Base-by-base conservation (phyloP, 1,140 invertebrate species). In the Eurosta solidaginis region DNA sequence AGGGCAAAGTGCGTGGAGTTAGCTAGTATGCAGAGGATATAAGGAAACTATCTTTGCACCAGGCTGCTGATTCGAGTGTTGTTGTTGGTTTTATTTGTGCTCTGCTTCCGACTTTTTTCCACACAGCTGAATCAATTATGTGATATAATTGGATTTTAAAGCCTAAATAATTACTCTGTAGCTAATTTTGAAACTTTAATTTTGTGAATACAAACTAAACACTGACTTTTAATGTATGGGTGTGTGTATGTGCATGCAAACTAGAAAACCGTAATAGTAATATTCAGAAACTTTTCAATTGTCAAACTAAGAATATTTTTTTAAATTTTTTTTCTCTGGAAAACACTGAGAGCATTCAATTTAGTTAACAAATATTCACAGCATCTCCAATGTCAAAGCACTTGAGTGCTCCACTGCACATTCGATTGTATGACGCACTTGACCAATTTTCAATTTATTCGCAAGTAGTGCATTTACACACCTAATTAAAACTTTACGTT, bases 11-110 rank as follows among this genome's bases (percentile, higher is more conserved):
- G 33, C 59, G 59, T 40, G 33, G n/a, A n/a, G 54, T 22, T 63
- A n/a, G n/a, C n/a, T n/a, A n/a, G n/a, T n/a, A n/a, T 29, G 27
- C 36, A 17, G 29, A 29, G 25, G 54, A 68, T 40, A 68, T 68
- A 68, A 40, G 33, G 59, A 40, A 68, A 33, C 17, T 68, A 27
- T 68, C 33, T 68, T 17, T 68, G 59, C 33, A 9, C 6, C 10
- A 40, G 4, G 33, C 59, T 68, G 33, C 33, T 68, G 27, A 7
- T 68, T 36, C 20, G 17, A 7, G 4, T 68, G 33, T 20, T 27
- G 59, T 68, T 68, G 33, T 20, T 68, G 59, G 33, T 68, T 68
- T 68, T 33, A 40, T 36, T 20, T 29, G 59, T 68, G n/a, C 59
- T 68, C 6, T 17, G 12, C 33, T 40, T 29, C 1, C 59, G 20